These are phyloP conservation scores for Pelobates cultripes DNA, from an alignment of 2,797 vertebrate species.

Conservation along the genomic window DNA sequence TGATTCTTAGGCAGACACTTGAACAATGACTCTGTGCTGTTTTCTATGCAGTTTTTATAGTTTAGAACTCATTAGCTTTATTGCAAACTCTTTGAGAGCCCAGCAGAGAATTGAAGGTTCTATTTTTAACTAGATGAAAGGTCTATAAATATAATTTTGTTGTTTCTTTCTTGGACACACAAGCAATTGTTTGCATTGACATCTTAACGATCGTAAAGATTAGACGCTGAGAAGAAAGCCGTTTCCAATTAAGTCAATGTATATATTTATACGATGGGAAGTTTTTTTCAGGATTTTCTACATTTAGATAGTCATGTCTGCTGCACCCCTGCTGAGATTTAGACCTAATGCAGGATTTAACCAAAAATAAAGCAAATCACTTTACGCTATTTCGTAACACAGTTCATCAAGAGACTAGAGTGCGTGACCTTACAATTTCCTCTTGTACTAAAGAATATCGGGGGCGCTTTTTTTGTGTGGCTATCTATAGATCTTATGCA, in stretches of 20 bases:
- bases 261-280: conserved; percentile 42
- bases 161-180: conserved; percentile 14
- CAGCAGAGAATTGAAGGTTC: neutral
- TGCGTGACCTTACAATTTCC: neutral
- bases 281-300: conserved; percentile 30
- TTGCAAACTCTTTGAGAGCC: neutral
- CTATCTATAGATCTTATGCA: no score
- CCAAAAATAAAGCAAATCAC: conserved; percentile 36
- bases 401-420: neutral
- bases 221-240: conserved; percentile 23
- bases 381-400: conserved; percentile 12
- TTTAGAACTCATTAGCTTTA: neutral
- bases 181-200: conserved; percentile 28
- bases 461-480: no score
- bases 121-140: conserved; percentile 34
- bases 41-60: no score
- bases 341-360: neutral
- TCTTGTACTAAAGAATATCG: neutral
- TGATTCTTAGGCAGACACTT: no score
- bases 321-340: neutral
- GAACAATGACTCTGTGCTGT: no score
- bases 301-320: conserved; percentile 21
- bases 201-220: conserved; percentile 19
- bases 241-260: conserved; percentile 17
- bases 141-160: conserved; percentile 21